phyloP scores from a whole-genome alignment of 2,888 invertebrate species.

The Oligia fasciuncula region DNA sequence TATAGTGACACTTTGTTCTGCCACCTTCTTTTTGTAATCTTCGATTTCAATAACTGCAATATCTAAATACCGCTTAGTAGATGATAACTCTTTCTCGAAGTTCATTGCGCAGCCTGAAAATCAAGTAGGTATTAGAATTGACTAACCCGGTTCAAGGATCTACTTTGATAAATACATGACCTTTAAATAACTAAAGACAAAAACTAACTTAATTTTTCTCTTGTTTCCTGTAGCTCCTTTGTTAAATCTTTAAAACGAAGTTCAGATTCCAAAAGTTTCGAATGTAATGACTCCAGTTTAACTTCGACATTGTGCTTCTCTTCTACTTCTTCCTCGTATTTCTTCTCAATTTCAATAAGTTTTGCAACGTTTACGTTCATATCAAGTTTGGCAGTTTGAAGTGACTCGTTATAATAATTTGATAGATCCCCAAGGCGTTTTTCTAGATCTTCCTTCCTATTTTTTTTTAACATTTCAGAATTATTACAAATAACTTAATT shows the following conservation, averaged over 20 bases:
- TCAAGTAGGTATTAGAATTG: background rate
- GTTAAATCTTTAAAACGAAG: slow-evolving; percentile 69
- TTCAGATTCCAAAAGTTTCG: slow-evolving; percentile 77
- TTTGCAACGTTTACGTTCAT: slow-evolving; percentile 73
- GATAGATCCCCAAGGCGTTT: slow-evolving; percentile 78
- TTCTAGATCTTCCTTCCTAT: slow-evolving; percentile 84
- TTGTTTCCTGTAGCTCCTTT: slow-evolving; percentile 70
- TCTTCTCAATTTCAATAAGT: slow-evolving; percentile 79
- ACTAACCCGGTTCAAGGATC: background rate
- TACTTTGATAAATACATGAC: background rate
- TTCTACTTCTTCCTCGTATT: slow-evolving; percentile 74
- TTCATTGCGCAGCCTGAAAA: slow-evolving; percentile 63
- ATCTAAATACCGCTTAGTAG: slow-evolving; percentile 71
- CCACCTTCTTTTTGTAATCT: slow-evolving; percentile 71
- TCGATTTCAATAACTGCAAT: slow-evolving; percentile 72
- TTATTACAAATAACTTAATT: background rate
- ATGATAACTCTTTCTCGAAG: slow-evolving; percentile 67
- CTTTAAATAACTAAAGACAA: background rate
- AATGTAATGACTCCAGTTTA: slow-evolving; percentile 73
- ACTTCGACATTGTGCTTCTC: slow-evolving; percentile 73
- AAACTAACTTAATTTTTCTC: slow-evolving; percentile 57
- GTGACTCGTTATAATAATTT: slow-evolving; percentile 77
- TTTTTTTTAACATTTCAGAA: background rate
- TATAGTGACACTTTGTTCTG: slow-evolving; percentile 72
- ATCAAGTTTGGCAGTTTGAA: slow-evolving; percentile 76